phyloP scores from a whole-genome alignment of 2,113 vertebrate species.

The Himantopus leucocephalus region DNA sequence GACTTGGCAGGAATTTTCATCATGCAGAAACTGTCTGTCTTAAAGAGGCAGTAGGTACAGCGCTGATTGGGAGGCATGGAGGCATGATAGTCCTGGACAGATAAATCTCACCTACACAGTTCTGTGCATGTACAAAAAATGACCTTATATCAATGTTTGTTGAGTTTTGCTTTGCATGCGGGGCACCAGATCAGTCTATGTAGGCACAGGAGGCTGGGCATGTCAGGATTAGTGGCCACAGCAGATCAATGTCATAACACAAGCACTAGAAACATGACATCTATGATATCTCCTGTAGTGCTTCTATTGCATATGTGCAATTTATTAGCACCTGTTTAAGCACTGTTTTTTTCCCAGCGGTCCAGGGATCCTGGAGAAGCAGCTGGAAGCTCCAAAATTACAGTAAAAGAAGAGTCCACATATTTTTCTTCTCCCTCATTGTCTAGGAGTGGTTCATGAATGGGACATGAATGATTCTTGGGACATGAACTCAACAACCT shows the following conservation, averaged over 20 bases:
- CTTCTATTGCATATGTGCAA: background rate
- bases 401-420: background rate
- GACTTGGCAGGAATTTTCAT: background rate
- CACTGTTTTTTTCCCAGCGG: background rate
- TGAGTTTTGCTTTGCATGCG: background rate
- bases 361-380: background rate
- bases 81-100: background rate
- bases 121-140: background rate
- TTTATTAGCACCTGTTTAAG: background rate
- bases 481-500: background rate
- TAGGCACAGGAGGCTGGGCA: background rate
- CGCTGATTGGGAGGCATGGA: background rate
- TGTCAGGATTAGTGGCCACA: background rate
- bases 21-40: background rate
- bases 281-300: background rate
- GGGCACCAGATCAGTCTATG: background rate
- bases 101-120: background rate
- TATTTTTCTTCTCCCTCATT: background rate
- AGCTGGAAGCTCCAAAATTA: background rate
- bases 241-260: background rate
- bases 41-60: background rate
- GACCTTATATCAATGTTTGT: background rate
- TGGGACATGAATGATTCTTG: background rate
- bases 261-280: background rate
- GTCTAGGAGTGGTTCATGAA: background rate